A percentile compares a stretch with the other conserved stretches of the same genome.
Evolutionary conservation across 2,888 invertebrate genomes (phyloP).

Genomic region (Tholera decimalis): DNA sequence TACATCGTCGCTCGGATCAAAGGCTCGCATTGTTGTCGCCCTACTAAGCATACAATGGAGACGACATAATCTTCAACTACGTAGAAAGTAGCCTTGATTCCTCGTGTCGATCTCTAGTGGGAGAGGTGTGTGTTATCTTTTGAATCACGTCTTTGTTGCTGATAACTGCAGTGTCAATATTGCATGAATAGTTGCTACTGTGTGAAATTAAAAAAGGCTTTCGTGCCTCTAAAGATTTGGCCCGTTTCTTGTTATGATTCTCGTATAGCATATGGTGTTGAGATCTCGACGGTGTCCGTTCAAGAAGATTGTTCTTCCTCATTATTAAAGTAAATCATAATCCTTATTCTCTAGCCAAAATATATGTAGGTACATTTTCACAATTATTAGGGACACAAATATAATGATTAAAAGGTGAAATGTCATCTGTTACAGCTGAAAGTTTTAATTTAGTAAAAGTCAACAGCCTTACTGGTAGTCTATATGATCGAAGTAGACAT

Average conservation of each 20-base stretch:
- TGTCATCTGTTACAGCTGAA: too few species aligned
- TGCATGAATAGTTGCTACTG: background rate
- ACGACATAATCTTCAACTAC: conserved; percentile 2
- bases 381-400: too few species aligned
- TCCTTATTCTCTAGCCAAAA: too few species aligned
- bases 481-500: too few species aligned
- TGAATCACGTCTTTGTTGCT: background rate
- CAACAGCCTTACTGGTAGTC: too few species aligned
- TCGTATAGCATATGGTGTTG: too few species aligned
- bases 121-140: conserved; percentile 11
- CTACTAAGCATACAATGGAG: conserved; percentile 52
- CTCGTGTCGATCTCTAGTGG: conserved; percentile 19
- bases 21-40: conserved; percentile 44
- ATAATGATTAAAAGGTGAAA: too few species aligned
- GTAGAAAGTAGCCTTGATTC: conserved; percentile 46
- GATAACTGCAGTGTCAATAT: conserved; percentile 1
- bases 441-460: too few species aligned
- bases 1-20: conserved; percentile 25
- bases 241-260: background rate
- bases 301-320: too few species aligned
- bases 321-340: too few species aligned
- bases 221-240: background rate
- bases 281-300: too few species aligned
- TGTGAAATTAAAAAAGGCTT: background rate
- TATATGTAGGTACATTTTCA: too few species aligned